Evolutionary conservation across 1,140 invertebrate species (phyloP).

Genomic region (Apis laboriosa): DNA sequence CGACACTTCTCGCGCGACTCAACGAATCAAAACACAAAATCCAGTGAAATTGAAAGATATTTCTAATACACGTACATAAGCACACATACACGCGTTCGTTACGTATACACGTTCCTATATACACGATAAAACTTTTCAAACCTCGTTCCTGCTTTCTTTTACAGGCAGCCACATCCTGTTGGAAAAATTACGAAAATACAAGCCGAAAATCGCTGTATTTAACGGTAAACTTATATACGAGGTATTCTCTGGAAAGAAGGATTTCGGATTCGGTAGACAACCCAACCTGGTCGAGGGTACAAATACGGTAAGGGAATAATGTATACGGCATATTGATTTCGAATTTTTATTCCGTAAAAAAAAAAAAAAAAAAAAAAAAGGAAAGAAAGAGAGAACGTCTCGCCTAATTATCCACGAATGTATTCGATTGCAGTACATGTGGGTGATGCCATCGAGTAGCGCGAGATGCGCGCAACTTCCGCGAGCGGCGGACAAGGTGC

Average conservation of each 20-base stretch:
- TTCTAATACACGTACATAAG: no score
- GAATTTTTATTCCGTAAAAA: not conserved
- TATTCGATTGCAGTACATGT: slow-evolving; percentile 90
- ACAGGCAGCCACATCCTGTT: slow-evolving; percentile 91
- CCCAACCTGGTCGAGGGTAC: slow-evolving; percentile 95
- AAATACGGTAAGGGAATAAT: slow-evolving; percentile 89
- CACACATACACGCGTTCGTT: no score
- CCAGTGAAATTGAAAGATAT: not conserved
- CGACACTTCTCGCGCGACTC: not conserved
- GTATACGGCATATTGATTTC: not conserved
- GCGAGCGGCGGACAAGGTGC: slow-evolving; percentile 97
- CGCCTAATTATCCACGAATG: not conserved
- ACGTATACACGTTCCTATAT: not conserved
- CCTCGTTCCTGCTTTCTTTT: slow-evolving; percentile 60
- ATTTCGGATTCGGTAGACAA: slow-evolving; percentile 97
- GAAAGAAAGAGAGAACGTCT: no score
- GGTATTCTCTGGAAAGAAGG: slow-evolving; percentile 98
- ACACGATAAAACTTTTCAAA: not conserved
- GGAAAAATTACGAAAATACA: slow-evolving; percentile 95
- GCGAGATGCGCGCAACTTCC: slow-evolving; percentile 97
- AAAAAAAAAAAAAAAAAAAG: no score
- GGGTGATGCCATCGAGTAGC: slow-evolving; percentile 99
- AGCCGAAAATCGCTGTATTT: slow-evolving; percentile 98
- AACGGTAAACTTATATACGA: slow-evolving; percentile 99
- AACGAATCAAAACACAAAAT: not conserved